These are phyloP conservation scores for Pteromalus puparum DNA, from an alignment of 1,140 invertebrate genomes.

Conservation along the genomic window DNA sequence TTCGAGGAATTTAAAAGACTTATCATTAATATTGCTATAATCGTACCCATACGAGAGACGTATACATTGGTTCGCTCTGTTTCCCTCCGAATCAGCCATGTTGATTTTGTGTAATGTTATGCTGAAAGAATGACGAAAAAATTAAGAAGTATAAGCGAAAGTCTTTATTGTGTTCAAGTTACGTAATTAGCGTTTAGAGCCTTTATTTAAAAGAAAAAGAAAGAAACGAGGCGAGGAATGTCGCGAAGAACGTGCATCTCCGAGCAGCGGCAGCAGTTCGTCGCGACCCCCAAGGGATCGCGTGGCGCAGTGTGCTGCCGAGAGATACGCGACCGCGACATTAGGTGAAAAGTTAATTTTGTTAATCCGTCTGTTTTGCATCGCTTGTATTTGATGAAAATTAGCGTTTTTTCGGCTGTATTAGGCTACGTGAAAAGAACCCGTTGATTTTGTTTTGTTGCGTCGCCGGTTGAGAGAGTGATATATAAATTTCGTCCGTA, in stretches of 20 bases:
- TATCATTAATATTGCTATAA: constrained; percentile 42
- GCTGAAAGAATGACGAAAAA: constrained; percentile 14
- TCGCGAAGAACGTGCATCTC: background rate
- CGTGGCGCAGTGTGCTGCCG: background rate
- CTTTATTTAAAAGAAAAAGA: constrained; percentile 46
- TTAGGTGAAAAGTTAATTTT: constrained; percentile 45
- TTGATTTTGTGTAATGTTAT: constrained; percentile 53
- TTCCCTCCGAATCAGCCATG: constrained; percentile 52
- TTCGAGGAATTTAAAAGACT: constrained; percentile 40
- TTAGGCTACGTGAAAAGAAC: constrained; percentile 8
- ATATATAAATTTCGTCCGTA: constrained; percentile 39
- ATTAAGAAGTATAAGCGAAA: constrained; percentile 11
- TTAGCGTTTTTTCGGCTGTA: background rate
- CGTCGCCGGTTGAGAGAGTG: constrained; percentile 28
- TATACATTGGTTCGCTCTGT: constrained; percentile 52
- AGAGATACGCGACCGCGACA: background rate
- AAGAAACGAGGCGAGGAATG: background rate
- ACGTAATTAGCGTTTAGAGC: constrained; percentile 53
- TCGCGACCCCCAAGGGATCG: background rate
- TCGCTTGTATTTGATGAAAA: constrained; percentile 40
- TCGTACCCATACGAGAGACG: constrained; percentile 32
- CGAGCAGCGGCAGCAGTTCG: background rate
- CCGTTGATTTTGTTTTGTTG: constrained; percentile 44
- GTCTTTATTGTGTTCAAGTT: constrained; percentile 56
- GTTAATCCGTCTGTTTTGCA: constrained; percentile 43